Base-by-base conservation (phyloP, 1,140 invertebrate genomes). In the Alviniconcha marisindica region DNA sequence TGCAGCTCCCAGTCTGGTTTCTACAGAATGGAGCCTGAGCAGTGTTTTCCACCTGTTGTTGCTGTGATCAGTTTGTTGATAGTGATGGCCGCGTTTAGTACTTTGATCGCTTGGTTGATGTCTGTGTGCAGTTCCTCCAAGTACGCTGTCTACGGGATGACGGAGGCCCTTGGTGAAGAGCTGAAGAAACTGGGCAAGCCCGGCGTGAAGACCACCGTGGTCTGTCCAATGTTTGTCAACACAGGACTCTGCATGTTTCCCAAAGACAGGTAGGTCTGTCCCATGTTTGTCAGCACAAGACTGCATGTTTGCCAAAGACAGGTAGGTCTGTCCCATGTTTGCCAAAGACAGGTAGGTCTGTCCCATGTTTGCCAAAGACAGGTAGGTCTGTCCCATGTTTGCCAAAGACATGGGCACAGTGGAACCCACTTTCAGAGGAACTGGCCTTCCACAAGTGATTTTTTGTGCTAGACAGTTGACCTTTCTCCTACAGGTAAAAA, bases 161-260 rank as follows among this genome's bases (percentile, higher is more conserved):
- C 98, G 85, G 97, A 99, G 90, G 95, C 97, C 7, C 54, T 93
- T 38, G 82, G 81, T 40, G 88, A 89, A 69, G 92, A 93, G 82
- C 73, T 93, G 24, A 21, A 77, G 2, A 73, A 79, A 51, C 56
- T 89, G 33, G 87, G 89, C 7, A 87, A 90, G 54, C 79, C 71
- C 21, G 88, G 88, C 5, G 84, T 90, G 12, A 96, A 96, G 54
- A 97, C 96, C 0, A 98, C 97, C 0, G 95, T 96, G 7, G 95
- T 99, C 73, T 98, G 97, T 91, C 98, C 98, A 0, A 98, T 96
- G 94, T 98, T 98, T 92, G 98, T 99, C 74, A 95, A 96, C 88
- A 99, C 98, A 18, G 97, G 97, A 81, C 97, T 99, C 96, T 81
- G 86, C 31, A 89, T 86, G 71, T 81, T 85, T 36, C 82, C 84